phyloP scores from a whole-genome alignment of 2,113 vertebrate genomes.

The Pristiophorus japonicus region DNA sequence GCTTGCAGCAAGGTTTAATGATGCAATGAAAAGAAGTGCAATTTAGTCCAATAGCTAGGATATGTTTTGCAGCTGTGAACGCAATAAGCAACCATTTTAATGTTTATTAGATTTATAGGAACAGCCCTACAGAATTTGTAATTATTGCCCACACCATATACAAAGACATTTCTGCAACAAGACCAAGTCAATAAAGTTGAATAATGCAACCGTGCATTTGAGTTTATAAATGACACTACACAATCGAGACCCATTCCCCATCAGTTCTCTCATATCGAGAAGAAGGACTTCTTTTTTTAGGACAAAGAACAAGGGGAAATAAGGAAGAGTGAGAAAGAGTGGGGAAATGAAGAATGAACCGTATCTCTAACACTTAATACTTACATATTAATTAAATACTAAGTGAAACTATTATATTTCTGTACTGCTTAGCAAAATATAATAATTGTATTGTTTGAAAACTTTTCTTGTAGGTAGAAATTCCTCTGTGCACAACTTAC shows the following conservation, averaged over 20 bases:
- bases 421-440: neutral
- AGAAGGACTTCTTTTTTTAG: neutral
- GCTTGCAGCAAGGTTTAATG: neutral
- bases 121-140: neutral
- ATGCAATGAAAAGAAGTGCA: neutral
- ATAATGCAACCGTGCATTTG: neutral
- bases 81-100: neutral
- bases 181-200: neutral
- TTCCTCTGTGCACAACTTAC: neutral
- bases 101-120: neutral
- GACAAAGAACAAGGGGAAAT: neutral
- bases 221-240: neutral
- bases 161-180: neutral
- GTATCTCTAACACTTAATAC: neutral
- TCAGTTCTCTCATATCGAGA: neutral
- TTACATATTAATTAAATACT: neutral
- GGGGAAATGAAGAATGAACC: neutral
- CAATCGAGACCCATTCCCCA: neutral
- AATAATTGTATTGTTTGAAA: neutral
- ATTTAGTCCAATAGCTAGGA: neutral
- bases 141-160: neutral
- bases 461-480: neutral
- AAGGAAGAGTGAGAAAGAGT: neutral
- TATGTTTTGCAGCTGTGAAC: neutral
- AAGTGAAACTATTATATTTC: neutral